Percentiles rank a stretch among this genome's conserved stretches.
Conservation (phyloP, 2,113 vertebrate species). For the Sclerurus mexicanus region DNA sequence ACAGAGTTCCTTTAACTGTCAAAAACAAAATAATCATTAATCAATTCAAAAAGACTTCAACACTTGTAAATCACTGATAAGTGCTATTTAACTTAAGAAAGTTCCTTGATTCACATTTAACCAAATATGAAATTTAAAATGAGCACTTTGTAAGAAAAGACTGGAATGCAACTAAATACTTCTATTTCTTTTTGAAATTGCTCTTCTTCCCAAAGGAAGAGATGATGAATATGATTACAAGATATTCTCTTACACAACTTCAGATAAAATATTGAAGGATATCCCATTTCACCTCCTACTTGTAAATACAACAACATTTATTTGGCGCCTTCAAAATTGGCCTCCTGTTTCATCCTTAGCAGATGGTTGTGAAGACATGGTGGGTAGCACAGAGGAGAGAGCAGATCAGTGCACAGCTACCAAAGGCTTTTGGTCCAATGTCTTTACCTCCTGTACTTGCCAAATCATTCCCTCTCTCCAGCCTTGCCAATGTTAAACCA, state of each 20-base stretch:
- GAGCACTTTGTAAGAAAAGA: neutral
- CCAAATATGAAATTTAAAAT: neutral
- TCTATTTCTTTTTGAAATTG: neutral
- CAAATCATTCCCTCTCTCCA: neutral
- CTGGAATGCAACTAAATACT: neutral
- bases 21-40: neutral
- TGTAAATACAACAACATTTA: neutral
- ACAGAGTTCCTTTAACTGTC: neutral
- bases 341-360: neutral
- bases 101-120: neutral
- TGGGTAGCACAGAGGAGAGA: neutral
- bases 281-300: neutral
- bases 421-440: neutral
- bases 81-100: neutral
- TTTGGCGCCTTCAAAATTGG: neutral
- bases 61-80: neutral
- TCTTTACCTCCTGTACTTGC: neutral
- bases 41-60: neutral
- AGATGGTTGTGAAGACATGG: fast-evolving
- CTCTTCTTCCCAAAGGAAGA: neutral
- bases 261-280: neutral
- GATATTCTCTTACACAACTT: neutral
- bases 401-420: neutral
- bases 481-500: neutral
- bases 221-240: neutral